Conservation (phyloP, 2,888 invertebrate species). For the Pollenia angustigena region DNA sequence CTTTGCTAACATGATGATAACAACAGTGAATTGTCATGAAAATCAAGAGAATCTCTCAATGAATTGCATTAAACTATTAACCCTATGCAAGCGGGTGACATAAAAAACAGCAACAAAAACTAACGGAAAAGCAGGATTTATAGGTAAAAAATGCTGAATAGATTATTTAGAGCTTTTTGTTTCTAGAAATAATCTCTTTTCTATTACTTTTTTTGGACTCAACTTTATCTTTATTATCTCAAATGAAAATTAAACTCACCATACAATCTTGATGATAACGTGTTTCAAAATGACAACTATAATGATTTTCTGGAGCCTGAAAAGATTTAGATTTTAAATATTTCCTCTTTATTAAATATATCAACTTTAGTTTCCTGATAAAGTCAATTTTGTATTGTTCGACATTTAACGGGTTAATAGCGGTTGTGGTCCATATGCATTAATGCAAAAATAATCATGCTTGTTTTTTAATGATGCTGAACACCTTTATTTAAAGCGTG, state of each 20-base stretch:
- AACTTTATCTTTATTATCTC: background rate
- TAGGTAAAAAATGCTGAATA: too few relatives aligned
- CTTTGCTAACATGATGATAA: conserved; percentile 28
- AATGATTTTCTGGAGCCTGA: conserved; percentile 35
- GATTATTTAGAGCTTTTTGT: too few relatives aligned
- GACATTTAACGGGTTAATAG: conserved; percentile 40
- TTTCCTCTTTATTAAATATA: background rate
- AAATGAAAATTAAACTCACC: conserved; percentile 28
- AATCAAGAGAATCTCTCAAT: conserved; percentile 17
- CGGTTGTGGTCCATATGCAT: conserved; percentile 6
- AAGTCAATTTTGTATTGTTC: background rate
- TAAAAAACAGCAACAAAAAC: background rate
- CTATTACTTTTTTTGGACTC: too few relatives aligned
- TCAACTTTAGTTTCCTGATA: background rate
- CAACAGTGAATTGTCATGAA: conserved; percentile 40
- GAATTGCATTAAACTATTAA: conserved; percentile 23
- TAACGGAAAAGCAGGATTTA: too few relatives aligned
- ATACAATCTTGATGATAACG: conserved; percentile 1
- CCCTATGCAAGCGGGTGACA: background rate
- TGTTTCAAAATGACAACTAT: conserved; percentile 24
- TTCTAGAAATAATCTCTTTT: too few relatives aligned
- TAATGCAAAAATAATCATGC: conserved; percentile 21
- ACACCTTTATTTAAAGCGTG: background rate
- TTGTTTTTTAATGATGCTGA: conserved; percentile 29
- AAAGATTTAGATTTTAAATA: conserved; percentile 19